phyloP scores from a whole-genome alignment of 2,113 vertebrate genomes.

The Phalacrocorax aristotelis region DNA sequence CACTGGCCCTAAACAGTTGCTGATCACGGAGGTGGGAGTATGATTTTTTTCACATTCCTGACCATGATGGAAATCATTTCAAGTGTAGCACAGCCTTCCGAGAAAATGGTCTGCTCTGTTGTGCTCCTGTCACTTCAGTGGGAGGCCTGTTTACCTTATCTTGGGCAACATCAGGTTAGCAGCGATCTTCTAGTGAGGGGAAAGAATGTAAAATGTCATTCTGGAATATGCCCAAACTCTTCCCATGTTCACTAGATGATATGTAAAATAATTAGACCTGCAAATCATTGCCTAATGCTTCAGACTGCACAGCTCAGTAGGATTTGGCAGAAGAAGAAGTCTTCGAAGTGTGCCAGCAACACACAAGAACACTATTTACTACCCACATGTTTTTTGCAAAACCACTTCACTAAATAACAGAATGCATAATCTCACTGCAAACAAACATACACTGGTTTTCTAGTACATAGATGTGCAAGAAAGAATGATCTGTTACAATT shows the following conservation, averaged over 20 bases:
- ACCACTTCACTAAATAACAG: not conserved
- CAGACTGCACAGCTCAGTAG: not conserved
- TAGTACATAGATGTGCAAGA: not conserved
- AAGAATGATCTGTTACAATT: not conserved
- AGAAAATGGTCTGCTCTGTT: not conserved
- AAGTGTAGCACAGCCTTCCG: not conserved
- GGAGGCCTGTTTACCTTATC: not conserved
- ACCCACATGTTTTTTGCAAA: not conserved
- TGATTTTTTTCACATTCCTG: not conserved
- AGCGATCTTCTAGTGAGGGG: not conserved
- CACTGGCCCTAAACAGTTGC: not conserved
- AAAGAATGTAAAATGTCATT: not conserved
- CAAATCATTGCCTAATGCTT: conserved; percentile 21
- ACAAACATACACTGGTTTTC: not conserved
- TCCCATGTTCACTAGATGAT: not conserved
- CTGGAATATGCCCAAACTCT: conserved; percentile 13
- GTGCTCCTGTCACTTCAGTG: not conserved
- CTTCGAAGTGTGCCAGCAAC: conserved; percentile 12
- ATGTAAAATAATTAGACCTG: conserved; percentile 24
- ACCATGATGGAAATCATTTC: not conserved
- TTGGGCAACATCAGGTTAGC: not conserved
- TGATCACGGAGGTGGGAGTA: not conserved
- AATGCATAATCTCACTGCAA: not conserved
- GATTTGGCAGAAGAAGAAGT: not conserved
- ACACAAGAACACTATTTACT: not conserved